Evolutionary conservation across 2,888 invertebrate species (phyloP), one percentile per base, ranked within the genome.

Genomic region (Acholoe squamosa): DNA sequence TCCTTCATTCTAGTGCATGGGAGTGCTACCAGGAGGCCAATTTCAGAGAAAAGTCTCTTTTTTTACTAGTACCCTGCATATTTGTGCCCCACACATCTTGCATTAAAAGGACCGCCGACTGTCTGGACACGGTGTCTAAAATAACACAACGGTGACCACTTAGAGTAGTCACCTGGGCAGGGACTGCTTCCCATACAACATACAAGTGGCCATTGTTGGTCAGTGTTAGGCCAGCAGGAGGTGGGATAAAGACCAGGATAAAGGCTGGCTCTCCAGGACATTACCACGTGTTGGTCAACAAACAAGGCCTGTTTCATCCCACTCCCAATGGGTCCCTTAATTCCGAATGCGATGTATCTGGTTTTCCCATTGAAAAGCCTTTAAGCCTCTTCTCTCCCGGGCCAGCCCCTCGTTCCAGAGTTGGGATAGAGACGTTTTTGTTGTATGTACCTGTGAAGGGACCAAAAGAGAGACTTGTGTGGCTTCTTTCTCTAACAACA

Each of bases 391-490:
- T n/a, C n/a, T 43, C 43, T 43, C 43, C 43, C 43, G 3, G 5
- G 5, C 61, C 61, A 19, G 61, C 61, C 61, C 22, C 19, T 61
- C 14, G 61, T 3, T n/a, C 3, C 19, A 14, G 25, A 61, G 54
- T 19, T 61, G 61, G 61, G 61, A 61, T 61, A 61, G 61, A 61
- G 61, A 61, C 61, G 61, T 61, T 61, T n/a, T 19, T 61, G 19
- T 61, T 61, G 43, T 61, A 14, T 61, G 61, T 61, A 22, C 1
- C 3, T n/a, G 19, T 61, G 61, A 61, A n/a, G 61, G 61, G 5
- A 61, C 14, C 19, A n/a, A 61, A 3, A n/a, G 61, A 19, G 25
- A 10, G 43, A 43, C 43, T 43, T 43, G 5, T 43, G 43, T 43
- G 43, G 43, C 10, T 43, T 7, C 43, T 43, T 43, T 43, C 43